Conservation (phyloP, 2,113 vertebrate genomes). For the Monarcha castaneiventris region DNA sequence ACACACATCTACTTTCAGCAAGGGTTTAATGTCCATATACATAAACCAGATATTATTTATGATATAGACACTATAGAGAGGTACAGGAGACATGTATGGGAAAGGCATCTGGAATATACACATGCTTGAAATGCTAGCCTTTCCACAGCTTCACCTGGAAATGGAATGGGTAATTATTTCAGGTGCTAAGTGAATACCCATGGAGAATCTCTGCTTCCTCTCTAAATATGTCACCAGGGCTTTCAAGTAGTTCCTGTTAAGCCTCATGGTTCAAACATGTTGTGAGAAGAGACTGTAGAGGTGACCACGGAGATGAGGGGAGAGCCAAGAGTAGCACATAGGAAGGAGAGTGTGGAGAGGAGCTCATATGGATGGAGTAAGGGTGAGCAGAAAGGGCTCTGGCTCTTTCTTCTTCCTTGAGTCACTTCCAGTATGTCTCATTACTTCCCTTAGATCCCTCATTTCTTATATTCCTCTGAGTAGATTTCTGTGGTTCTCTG, state of each 20-base stretch:
- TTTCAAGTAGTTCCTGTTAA: not conserved
- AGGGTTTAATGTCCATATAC: not conserved
- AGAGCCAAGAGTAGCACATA: not conserved
- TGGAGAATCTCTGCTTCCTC: not conserved
- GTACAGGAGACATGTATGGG: not conserved
- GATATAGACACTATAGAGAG: not conserved
- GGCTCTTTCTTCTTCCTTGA: not conserved
- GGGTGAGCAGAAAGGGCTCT: not conserved
- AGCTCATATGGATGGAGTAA: fast-evolving
- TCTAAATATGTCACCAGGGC: not conserved
- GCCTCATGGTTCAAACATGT: not conserved
- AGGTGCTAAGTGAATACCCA: not conserved
- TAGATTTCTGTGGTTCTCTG: not conserved
- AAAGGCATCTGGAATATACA: not conserved
- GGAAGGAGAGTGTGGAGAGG: not conserved
- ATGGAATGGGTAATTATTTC: not conserved
- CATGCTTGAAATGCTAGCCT: not conserved
- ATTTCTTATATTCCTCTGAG: not conserved
- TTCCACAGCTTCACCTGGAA: not conserved
- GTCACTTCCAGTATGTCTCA: not conserved
- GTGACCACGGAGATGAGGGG: not conserved
- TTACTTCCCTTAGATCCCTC: not conserved
- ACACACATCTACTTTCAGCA: not conserved
- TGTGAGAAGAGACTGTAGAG: not conserved
- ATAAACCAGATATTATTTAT: not conserved